Base-by-base conservation (phyloP, 1,140 invertebrate genomes). In the Delia radicum region DNA sequence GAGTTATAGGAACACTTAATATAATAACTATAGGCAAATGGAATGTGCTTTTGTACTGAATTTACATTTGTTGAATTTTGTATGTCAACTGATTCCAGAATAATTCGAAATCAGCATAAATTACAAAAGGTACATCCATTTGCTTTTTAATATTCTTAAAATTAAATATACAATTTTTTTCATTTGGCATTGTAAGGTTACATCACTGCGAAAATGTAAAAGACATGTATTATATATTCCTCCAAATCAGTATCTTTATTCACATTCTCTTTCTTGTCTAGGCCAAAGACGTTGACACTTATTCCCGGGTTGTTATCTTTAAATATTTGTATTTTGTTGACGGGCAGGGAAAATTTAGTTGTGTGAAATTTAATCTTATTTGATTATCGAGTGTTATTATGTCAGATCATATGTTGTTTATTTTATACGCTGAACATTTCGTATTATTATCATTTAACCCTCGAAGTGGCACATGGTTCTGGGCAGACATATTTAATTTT, bases 61-160 rank as follows among this genome's bases (percentile, higher is more conserved):
- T 46, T 65, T 67, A 73, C 46, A 37, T 74, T 76, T 63, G 13
- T 27, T 63, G 75, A 76, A 73, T 37, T 77, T 71, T 72, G n/a
- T 29, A 76, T 72, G 37, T 73, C 27, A n/a, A 74, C 18, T 18
- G 65, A 42, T 74, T 77, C 48, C n/a, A 81, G 77, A 31, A 82
- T 46, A 63, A 80, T 81, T 87, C 82, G 61, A 84, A 80, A 80
- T 86, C 81, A 27, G 79, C 80, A 79, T 85, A 84, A 72, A 85
- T 79, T 28, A 81, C 76, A 77, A 84, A 84, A 31, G 82, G 82
- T 33, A 79, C 74, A 65, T 80, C 79, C 77, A 82, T 61, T 75
- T 82, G 77, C 21, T 77, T 74, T 12, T 55, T 65, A 75, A 73
- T 76, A 76, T 84, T 80, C 75, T 79, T 79, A 77, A 82, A 84